These are phyloP conservation scores for Chromobotia macracanthus DNA, from an alignment of 2,797 vertebrate species.

Conservation along the genomic window DNA sequence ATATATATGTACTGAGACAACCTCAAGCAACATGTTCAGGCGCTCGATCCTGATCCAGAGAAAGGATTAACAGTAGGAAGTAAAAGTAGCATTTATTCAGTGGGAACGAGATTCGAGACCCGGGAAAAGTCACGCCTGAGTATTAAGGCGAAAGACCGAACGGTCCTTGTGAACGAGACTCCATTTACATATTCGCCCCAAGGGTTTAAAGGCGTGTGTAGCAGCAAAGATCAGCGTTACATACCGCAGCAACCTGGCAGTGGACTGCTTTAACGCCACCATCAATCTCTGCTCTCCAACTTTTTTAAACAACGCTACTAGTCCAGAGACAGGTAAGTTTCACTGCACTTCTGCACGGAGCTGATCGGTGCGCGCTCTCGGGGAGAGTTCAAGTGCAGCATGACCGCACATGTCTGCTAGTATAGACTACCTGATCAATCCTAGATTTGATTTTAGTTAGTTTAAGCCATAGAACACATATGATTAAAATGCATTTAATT, in stretches of 20 bases:
- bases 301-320: slow-evolving; percentile 22
- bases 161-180: slow-evolving; percentile 40
- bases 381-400: slow-evolving; percentile 54
- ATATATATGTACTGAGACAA: not conserved
- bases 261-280: slow-evolving; percentile 46
- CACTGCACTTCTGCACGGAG: slow-evolving; percentile 34
- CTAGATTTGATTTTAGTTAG: not conserved
- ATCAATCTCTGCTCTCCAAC: slow-evolving; percentile 14
- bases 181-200: slow-evolving; percentile 58
- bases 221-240: slow-evolving; percentile 49
- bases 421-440: slow-evolving; percentile 15
- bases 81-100: slow-evolving; percentile 69
- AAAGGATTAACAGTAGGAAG: slow-evolving; percentile 64
- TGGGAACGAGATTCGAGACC: slow-evolving; percentile 72
- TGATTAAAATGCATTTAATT: not conserved
- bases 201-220: slow-evolving; percentile 56
- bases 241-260: slow-evolving; percentile 55
- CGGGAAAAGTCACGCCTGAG: slow-evolving; percentile 69
- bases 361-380: slow-evolving; percentile 32
- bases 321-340: slow-evolving; percentile 63
- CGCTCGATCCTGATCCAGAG: not conserved
- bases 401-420: slow-evolving; percentile 52
- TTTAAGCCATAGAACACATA: not conserved
- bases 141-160: slow-evolving; percentile 45
- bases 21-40: not conserved